Conservation (phyloP, 2,888 invertebrate genomes). For the Tuberolachnus salignus region DNA sequence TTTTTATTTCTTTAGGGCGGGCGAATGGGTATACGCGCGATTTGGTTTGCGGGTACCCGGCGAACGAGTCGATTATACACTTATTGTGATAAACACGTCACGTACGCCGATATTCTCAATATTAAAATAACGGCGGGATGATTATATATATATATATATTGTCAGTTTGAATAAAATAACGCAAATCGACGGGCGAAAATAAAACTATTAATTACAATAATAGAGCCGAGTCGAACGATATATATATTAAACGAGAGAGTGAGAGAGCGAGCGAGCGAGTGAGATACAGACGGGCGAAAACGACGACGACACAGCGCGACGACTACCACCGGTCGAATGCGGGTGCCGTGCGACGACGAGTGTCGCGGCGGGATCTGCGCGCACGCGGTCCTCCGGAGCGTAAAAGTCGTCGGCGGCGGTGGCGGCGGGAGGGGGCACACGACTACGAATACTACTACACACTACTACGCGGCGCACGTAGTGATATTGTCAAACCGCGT, state of each 20-base stretch:
- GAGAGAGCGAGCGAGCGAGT: no score
- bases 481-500: constrained; percentile 57
- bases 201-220: neutral
- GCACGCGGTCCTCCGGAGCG: constrained; percentile 43
- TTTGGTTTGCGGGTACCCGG: no score
- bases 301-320: neutral
- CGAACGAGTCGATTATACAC: no score
- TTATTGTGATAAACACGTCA: no score
- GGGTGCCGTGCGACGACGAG: no score
- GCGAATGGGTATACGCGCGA: no score
- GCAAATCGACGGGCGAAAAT: neutral
- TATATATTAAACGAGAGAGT: no score
- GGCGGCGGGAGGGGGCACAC: neutral
- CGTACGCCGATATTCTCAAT: neutral
- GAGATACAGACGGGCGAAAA: neutral
- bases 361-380: constrained; percentile 24
- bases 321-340: constrained; percentile 8
- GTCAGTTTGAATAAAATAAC: no score
- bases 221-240: no score
- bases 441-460: neutral
- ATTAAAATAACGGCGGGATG: no score
- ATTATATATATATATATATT: no score
- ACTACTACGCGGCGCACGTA: neutral
- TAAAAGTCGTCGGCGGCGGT: neutral
- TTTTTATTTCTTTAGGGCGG: no score